Percentiles rank a stretch among this genome's conserved stretches.
Evolutionary conservation across 2,113 vertebrate genomes (phyloP).

Genomic region (Entosphenus tridentatus): DNA sequence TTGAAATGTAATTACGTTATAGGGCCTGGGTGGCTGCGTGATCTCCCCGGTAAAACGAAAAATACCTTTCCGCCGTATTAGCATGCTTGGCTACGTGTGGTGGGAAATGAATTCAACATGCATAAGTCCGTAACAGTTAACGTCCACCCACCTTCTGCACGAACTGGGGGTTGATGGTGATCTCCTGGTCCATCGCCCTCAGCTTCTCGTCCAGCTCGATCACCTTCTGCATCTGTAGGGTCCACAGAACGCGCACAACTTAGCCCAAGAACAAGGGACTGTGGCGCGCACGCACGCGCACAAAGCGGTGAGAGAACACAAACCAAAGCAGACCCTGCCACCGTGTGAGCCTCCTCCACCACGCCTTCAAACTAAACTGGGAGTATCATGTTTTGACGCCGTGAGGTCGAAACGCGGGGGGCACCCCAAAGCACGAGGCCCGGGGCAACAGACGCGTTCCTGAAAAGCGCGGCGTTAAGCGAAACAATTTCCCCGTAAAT

Average conservation of each 20-base stretch:
- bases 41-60: neutral
- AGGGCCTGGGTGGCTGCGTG: neutral
- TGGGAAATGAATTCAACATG: neutral
- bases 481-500: no score
- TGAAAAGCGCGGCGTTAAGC: no score
- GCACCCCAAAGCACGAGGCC: no score
- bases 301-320: no score
- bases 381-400: no score
- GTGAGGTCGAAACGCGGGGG: no score
- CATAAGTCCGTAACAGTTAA: neutral
- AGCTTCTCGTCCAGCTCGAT: constrained; percentile 96
- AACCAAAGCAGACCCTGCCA: no score
- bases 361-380: no score
- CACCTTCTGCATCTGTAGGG: constrained; percentile 79
- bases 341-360: no score
- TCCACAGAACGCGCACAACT: neutral
- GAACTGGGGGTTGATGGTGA: constrained; percentile 97
- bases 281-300: no score
- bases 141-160: constrained; percentile 64
- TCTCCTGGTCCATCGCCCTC: constrained; percentile 99
- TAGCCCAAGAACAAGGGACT: no score
- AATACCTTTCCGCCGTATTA: neutral
- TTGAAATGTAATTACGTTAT: neutral
- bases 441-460: no score
- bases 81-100: neutral